phyloP scores from a whole-genome alignment of 92 coral and sea anemone species.

The Metridium senile region DNA sequence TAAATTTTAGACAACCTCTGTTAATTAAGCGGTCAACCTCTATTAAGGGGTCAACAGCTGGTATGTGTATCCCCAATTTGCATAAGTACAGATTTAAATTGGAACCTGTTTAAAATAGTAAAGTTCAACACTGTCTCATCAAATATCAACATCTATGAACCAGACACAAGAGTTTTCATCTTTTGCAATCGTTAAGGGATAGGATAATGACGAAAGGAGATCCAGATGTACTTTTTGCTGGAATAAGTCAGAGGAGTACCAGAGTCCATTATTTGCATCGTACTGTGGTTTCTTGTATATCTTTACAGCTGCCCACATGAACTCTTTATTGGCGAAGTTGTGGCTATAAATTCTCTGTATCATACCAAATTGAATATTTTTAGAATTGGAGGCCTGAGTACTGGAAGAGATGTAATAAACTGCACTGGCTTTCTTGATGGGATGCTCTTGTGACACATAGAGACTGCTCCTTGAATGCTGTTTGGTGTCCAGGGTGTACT shows the following conservation, averaged over 20 bases:
- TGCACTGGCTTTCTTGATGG: conserved; percentile 29
- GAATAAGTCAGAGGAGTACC: not conserved
- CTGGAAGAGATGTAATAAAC: conserved; percentile 29
- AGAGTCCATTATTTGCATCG: not conserved
- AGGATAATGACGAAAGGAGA: not conserved
- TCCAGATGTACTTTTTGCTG: not conserved
- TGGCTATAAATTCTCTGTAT: conserved; percentile 24
- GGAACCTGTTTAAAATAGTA: too few species aligned
- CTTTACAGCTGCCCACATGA: conserved; percentile 48
- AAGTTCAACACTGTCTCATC: too few species aligned
- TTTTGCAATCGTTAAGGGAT: not conserved
- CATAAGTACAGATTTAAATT: too few species aligned
- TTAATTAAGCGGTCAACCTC: too few species aligned
- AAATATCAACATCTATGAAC: too few species aligned
- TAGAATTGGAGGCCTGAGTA: too few species aligned
- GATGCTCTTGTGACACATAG: conserved; percentile 38
- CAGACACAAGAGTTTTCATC: not conserved
- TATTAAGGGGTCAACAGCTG: too few species aligned
- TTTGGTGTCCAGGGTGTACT: conserved; percentile 14
- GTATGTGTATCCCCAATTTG: too few species aligned
- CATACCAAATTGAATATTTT: conserved; percentile 40
- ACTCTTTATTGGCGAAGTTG: conserved; percentile 24
- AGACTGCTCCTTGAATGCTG: conserved; percentile 42
- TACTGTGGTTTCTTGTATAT: not conserved
- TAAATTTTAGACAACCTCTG: too few species aligned